Percentiles rank a stretch among this genome's conserved stretches.
Conservation (phyloP, 2,888 invertebrate genomes). For the Iphiclides podalirius region DNA sequence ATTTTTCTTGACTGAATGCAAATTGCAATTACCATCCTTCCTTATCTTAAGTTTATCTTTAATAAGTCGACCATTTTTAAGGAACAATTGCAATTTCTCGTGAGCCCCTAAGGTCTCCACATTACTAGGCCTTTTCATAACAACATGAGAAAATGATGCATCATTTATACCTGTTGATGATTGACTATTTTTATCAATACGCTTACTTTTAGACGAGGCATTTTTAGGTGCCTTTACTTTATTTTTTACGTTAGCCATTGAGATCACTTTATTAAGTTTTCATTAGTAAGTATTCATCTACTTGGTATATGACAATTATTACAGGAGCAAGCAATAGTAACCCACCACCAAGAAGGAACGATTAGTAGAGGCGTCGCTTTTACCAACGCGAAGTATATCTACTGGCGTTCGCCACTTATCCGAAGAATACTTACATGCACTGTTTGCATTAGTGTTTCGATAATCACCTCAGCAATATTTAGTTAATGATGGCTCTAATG, state of each 20-base stretch:
- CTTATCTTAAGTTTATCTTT: slow-evolving; percentile 33
- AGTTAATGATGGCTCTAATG: slow-evolving; percentile 69
- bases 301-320: slow-evolving; percentile 32
- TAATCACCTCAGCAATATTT: slow-evolving; percentile 74
- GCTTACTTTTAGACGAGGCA: slow-evolving; percentile 42
- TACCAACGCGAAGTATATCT: slow-evolving; percentile 25
- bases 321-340: slow-evolving; percentile 35
- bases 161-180: slow-evolving; percentile 48
- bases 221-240: slow-evolving; percentile 57
- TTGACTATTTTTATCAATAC: slow-evolving; percentile 48
- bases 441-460: slow-evolving; percentile 62
- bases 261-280: slow-evolving; percentile 29
- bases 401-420: slow-evolving; percentile 34
- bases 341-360: slow-evolving; percentile 64
- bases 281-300: slow-evolving; percentile 50
- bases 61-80: slow-evolving; percentile 42
- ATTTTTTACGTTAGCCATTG: slow-evolving; percentile 69
- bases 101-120: slow-evolving; percentile 19
- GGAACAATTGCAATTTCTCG: slow-evolving; percentile 31
- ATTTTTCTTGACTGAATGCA: slow-evolving; percentile 21
- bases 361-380: slow-evolving; percentile 37
- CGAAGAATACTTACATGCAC: slow-evolving; percentile 68
- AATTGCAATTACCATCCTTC: neutral
- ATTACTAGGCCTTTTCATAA: slow-evolving; percentile 31
- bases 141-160: slow-evolving; percentile 31